Percentiles rank a stretch among this genome's conserved stretches.
These are phyloP conservation scores for Zonitis immaculata DNA, from an alignment of 2,888 invertebrate species.

Conservation along the genomic window DNA sequence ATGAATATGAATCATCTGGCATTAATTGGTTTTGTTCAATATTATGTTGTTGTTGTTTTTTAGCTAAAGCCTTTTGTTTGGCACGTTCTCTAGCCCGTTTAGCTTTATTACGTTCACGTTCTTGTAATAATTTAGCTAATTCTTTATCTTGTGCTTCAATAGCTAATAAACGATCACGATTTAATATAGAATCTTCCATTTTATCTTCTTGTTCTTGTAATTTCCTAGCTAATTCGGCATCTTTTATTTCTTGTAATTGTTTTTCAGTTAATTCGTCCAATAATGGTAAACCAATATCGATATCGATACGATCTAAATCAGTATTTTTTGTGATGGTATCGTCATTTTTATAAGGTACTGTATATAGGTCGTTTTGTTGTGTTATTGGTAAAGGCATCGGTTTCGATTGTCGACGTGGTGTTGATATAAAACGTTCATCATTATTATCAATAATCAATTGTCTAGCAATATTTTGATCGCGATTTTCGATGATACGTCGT, in stretches of 20 bases:
- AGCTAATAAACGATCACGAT: slow-evolving; percentile 57
- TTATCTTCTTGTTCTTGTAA: slow-evolving; percentile 72
- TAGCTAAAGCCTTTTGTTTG: slow-evolving; percentile 56
- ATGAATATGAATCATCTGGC: slow-evolving; percentile 52
- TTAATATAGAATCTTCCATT: slow-evolving; percentile 53
- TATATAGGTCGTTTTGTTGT: slow-evolving; percentile 35
- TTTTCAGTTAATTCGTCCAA: slow-evolving; percentile 55
- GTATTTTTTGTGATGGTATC: slow-evolving; percentile 25
- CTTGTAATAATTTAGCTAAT: slow-evolving; percentile 70
- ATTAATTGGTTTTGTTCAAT: slow-evolving; percentile 41
- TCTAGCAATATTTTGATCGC: slow-evolving; percentile 53
- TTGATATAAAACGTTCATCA: slow-evolving; percentile 13
- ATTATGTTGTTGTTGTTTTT: slow-evolving; percentile 48
- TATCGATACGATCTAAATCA: slow-evolving; percentile 40
- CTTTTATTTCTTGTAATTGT: slow-evolving; percentile 66
- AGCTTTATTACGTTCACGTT: slow-evolving; percentile 66
- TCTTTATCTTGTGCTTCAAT: slow-evolving; percentile 79
- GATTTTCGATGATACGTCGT: slow-evolving; percentile 52
- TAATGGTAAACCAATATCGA: slow-evolving; percentile 50
- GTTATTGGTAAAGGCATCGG: slow-evolving; percentile 45
- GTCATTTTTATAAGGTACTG: slow-evolving; percentile 38
- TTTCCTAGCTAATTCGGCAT: slow-evolving; percentile 70
- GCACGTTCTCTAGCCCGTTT: slow-evolving; percentile 67
- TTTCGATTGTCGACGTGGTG: slow-evolving; percentile 37
- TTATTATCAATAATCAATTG: slow-evolving; percentile 50